Evolutionary conservation across 2,888 invertebrate species (phyloP).

Genomic region (Osedax frankpressi): DNA sequence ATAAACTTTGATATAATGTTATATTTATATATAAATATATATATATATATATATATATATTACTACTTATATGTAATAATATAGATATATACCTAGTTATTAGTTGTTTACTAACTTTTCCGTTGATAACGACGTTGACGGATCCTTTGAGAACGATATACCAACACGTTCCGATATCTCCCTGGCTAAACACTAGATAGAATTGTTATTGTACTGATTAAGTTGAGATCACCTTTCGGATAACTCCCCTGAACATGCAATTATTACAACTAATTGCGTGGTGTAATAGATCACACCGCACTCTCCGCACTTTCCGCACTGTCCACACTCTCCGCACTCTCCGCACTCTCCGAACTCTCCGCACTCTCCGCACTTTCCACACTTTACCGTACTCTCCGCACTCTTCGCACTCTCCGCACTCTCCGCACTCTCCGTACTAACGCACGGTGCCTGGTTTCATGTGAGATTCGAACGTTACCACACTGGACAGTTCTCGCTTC

Average conservation of each 20-base stretch:
- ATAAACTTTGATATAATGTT: not conserved
- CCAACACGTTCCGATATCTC: constrained; percentile 71
- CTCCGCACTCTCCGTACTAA: constrained; percentile 60
- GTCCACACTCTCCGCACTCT: too few species aligned
- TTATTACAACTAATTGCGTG: too few species aligned
- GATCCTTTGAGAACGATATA: constrained; percentile 70
- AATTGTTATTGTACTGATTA: too few species aligned
- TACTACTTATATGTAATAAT: not conserved
- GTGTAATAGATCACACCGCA: too few species aligned
- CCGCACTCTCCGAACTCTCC: too few species aligned
- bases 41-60: not conserved
- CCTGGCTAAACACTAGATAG: constrained; percentile 64
- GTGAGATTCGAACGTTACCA: constrained; percentile 68
- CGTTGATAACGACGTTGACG: constrained; percentile 70
- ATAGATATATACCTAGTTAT: not conserved
- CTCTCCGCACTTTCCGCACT: too few species aligned
- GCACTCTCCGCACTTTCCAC: too few species aligned
- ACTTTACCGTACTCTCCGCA: too few species aligned
- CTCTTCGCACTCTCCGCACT: too few species aligned
- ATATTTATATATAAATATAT: not conserved
- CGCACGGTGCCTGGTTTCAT: constrained; percentile 62
- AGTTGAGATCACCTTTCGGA: too few species aligned
- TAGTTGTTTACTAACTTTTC: constrained; percentile 51
- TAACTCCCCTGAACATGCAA: too few species aligned
- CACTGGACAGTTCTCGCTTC: constrained; percentile 64